These are phyloP conservation scores for Phrixothrix hirtus DNA, from an alignment of 2,888 invertebrate species.

Conservation along the genomic window DNA sequence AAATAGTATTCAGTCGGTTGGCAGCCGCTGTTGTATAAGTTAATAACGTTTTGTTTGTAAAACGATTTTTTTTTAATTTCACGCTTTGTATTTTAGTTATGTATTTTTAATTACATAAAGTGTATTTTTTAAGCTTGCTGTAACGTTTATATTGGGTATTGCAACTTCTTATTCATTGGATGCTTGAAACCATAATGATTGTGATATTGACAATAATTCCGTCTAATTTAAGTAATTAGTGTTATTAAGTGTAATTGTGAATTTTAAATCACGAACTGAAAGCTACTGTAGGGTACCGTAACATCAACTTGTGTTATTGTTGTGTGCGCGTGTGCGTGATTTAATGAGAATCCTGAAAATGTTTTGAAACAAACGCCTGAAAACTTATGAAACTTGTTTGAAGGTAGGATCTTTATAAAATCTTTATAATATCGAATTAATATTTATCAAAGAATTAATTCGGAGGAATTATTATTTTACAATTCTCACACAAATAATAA, in stretches of 20 bases:
- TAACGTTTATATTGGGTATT: no score
- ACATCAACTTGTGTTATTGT: neutral
- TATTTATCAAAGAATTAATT: no score
- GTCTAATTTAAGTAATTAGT: neutral
- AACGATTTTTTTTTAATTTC: constrained; percentile 15
- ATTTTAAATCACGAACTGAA: neutral
- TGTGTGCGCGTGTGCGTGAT: constrained; percentile 13
- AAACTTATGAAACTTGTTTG: constrained; percentile 9
- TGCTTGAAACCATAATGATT: no score
- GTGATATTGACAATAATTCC: constrained; percentile 18
- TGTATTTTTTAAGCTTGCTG: no score
- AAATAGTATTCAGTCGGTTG: constrained; percentile 37
- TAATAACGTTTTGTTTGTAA: constrained; percentile 19
- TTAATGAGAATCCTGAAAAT: constrained; percentile 5
- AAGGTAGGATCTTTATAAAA: no score
- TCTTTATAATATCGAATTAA: no score
- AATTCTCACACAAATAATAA: no score
- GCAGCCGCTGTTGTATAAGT: constrained; percentile 31
- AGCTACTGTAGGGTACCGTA: neutral
- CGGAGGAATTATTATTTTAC: no score
- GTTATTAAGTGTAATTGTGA: neutral
- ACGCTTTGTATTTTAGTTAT: constrained; percentile 2
- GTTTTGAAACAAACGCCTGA: constrained; percentile 6
- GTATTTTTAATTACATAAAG: neutral
- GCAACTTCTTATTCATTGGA: no score